Evolutionary conservation across 1,140 invertebrate genomes (phyloP).

Genomic region (Eulimnadia texana): DNA sequence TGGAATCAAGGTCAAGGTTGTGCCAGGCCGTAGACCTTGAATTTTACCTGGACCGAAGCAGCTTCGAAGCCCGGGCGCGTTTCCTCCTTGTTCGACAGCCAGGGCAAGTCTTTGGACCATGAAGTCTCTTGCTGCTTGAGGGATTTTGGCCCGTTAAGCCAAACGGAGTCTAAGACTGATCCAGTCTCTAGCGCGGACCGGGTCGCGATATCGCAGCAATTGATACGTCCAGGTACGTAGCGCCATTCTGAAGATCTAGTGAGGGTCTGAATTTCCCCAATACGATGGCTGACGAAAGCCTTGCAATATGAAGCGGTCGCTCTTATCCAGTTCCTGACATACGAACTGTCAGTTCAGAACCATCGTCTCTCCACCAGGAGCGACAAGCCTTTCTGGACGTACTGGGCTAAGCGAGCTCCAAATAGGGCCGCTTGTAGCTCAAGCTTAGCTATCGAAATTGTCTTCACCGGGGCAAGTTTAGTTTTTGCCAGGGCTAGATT

Average conservation of each 20-base stretch:
- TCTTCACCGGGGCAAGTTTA: constrained; percentile 31
- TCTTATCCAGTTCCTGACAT: neutral
- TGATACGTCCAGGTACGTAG: neutral
- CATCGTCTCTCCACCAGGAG: neutral
- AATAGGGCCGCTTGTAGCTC: constrained; percentile 32
- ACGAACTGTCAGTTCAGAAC: constrained; percentile 19
- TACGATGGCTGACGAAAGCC: constrained; percentile 1
- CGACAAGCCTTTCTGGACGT: constrained; percentile 4
- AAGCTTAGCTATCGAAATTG: constrained; percentile 30
- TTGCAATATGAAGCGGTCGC: neutral
- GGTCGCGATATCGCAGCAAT: neutral
- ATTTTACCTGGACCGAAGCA: neutral
- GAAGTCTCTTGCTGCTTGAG: neutral
- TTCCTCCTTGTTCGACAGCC: neutral
- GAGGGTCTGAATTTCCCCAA: constrained; percentile 6
- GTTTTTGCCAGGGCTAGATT: constrained; percentile 25
- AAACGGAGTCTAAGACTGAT: neutral
- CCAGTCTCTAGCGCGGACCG: neutral
- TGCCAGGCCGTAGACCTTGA: no score
- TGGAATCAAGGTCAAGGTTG: no score
- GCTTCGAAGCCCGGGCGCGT: neutral
- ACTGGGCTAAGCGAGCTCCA: constrained; percentile 22
- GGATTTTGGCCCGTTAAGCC: neutral
- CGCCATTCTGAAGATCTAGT: constrained; percentile 5
- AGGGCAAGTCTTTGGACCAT: neutral